Conservation (phyloP, 1,140 invertebrate genomes). For the Aphelinus certus region DNA sequence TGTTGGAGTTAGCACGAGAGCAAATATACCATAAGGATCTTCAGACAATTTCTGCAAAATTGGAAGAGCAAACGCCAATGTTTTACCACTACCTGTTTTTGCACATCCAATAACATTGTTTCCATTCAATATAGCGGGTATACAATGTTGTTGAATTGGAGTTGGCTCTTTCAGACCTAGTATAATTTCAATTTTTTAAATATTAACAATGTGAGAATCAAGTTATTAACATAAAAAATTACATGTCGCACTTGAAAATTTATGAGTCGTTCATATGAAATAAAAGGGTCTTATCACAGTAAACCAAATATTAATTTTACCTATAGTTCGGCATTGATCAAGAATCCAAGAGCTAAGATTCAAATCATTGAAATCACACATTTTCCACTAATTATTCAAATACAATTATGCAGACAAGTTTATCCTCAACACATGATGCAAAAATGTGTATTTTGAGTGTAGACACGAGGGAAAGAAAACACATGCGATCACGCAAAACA, state of each 20-base stretch:
- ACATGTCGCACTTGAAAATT: background rate
- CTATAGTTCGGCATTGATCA: slow-evolving; percentile 57
- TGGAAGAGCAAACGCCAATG: slow-evolving; percentile 94
- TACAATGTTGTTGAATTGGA: slow-evolving; percentile 85
- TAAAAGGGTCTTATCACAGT: slow-evolving; percentile 11
- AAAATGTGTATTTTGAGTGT: too few species aligned
- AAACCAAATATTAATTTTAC: slow-evolving; percentile 44
- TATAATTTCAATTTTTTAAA: slow-evolving; percentile 18
- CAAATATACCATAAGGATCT: slow-evolving; percentile 95
- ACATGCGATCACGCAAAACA: too few species aligned
- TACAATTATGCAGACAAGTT: too few species aligned
- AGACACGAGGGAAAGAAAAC: too few species aligned
- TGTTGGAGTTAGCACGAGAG: slow-evolving; percentile 94
- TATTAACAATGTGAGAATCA: background rate
- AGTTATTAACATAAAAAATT: background rate
- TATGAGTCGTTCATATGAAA: background rate
- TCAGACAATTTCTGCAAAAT: slow-evolving; percentile 91
- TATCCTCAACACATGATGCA: too few species aligned
- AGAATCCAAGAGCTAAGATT: slow-evolving; percentile 60
- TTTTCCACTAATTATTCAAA: too few species aligned
- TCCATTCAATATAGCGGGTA: slow-evolving; percentile 82
- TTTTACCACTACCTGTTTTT: slow-evolving; percentile 98
- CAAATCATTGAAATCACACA: slow-evolving; percentile 50
- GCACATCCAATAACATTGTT: slow-evolving; percentile 93
- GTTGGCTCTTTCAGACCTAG: slow-evolving; percentile 84